Conservation (phyloP, 1,140 invertebrate species). For the Zaprionus africanus region DNA sequence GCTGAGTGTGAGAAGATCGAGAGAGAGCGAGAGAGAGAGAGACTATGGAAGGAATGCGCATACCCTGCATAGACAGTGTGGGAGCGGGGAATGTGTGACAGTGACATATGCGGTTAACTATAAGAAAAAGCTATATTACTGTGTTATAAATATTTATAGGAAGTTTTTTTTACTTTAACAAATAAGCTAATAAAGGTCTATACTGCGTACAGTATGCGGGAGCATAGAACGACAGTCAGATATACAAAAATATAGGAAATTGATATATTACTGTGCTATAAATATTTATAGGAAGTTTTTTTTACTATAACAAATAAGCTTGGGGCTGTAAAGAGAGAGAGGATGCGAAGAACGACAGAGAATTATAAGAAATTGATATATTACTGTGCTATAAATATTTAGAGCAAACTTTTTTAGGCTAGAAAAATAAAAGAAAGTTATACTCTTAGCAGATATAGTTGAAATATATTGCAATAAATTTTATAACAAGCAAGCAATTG, state of each 20-base stretch:
- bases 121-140: background rate
- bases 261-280: background rate
- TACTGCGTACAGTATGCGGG: too few species aligned
- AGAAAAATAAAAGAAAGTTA: background rate
- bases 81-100: background rate
- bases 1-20: slow-evolving; percentile 61
- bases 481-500: too few species aligned
- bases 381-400: background rate
- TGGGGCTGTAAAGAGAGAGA: background rate
- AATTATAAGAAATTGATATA: background rate
- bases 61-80: background rate
- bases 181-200: too few species aligned
- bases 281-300: background rate
- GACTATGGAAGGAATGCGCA: background rate
- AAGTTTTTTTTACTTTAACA: background rate
- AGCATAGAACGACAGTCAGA: too few species aligned
- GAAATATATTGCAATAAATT: too few species aligned
- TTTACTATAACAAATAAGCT: background rate
- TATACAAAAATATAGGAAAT: background rate
- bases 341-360: background rate
- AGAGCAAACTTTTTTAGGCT: background rate
- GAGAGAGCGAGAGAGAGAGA: background rate
- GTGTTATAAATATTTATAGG: background rate
- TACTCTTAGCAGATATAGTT: too few species aligned
- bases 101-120: background rate